A percentile compares a stretch with the other conserved stretches of the same genome.
Evolutionary conservation across 2,113 vertebrate species (phyloP).

Genomic region (Phasianus colchicus): DNA sequence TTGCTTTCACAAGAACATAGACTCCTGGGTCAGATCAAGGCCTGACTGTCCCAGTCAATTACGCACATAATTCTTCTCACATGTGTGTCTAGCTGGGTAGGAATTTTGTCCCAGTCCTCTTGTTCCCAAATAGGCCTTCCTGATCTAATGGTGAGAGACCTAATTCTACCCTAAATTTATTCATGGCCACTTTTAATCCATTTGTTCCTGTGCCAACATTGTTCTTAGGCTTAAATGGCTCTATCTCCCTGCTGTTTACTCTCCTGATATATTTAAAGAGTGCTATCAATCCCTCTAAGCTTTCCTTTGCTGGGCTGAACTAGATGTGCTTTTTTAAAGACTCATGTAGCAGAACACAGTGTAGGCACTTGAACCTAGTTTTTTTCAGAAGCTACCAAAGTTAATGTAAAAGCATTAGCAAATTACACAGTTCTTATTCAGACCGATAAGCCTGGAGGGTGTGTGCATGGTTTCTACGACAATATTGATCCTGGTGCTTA

Average conservation of each 20-base stretch:
- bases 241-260: constrained; percentile 11
- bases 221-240: neutral
- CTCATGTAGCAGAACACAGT: neutral
- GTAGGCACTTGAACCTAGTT: neutral
- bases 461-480: neutral
- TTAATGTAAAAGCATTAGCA: neutral
- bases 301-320: neutral
- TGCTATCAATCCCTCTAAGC: constrained; percentile 21
- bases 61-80: neutral
- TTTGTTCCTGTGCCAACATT: constrained; percentile 24
- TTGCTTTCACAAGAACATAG: neutral
- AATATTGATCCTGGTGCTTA: neutral
- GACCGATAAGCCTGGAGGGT: neutral
- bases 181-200: constrained; percentile 34
- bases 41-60: neutral
- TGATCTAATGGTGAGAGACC: neutral
- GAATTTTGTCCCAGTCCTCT: neutral
- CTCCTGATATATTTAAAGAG: constrained; percentile 4
- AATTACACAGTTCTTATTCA: neutral
- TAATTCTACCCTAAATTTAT: constrained; percentile 20
- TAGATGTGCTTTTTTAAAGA: neutral
- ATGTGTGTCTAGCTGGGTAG: neutral
- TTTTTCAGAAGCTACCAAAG: neutral
- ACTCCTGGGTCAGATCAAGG: neutral
- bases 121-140: neutral